Conservation (phyloP, 2,113 vertebrate genomes). For the Brachyhypopomus occidentalis region DNA sequence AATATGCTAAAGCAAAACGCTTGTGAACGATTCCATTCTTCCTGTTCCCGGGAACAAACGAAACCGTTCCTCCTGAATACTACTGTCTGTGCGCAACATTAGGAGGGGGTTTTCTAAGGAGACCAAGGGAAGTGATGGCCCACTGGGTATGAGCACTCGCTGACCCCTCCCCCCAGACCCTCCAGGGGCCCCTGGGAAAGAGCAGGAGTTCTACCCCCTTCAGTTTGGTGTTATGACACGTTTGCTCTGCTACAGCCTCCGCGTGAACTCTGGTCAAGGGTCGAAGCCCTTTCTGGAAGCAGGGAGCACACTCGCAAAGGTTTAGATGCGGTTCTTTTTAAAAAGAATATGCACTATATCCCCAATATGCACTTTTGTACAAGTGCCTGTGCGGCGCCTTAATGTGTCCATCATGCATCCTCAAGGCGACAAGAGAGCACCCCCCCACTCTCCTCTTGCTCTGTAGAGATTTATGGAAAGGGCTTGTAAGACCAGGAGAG, state of each 20-base stretch:
- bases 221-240: not conserved
- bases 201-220: not conserved
- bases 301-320: constrained; percentile 20
- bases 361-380: constrained; percentile 53
- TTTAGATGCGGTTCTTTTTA: constrained; percentile 42
- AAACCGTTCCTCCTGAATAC: not conserved
- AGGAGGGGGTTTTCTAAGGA: too few species aligned
- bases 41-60: not conserved
- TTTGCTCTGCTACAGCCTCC: not conserved
- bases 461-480: constrained; percentile 15
- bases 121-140: too few species aligned
- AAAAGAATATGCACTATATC: too few species aligned
- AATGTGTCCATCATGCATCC: constrained; percentile 38
- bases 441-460: constrained; percentile 17
- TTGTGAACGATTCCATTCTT: not conserved
- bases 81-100: not conserved
- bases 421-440: constrained; percentile 4
- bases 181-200: not conserved
- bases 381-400: constrained; percentile 37
- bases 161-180: not conserved
- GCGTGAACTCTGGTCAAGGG: not conserved
- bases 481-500: constrained; percentile 29
- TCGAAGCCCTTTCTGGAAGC: too few species aligned
- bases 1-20: constrained; percentile 61
- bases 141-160: not conserved